These are phyloP conservation scores for Peromyscus maniculatus DNA, from an alignment of 2,113 vertebrate species.

Conservation along the genomic window DNA sequence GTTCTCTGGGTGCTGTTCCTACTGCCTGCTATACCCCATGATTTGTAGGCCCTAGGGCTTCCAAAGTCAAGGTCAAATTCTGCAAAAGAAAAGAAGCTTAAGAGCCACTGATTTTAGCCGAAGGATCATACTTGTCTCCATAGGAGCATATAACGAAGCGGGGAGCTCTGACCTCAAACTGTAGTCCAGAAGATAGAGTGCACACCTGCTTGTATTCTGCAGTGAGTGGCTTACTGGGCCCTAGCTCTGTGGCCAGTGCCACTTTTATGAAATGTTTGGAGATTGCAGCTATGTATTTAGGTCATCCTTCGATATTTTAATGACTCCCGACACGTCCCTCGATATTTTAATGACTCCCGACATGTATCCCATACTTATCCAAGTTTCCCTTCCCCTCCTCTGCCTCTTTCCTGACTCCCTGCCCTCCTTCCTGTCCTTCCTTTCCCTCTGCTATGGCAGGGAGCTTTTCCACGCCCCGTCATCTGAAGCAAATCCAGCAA, in stretches of 20 bases:
- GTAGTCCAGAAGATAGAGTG: background rate
- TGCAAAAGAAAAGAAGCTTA: background rate
- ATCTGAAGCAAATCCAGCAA: background rate
- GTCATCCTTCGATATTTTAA: background rate
- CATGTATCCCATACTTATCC: background rate
- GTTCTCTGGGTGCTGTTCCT: background rate
- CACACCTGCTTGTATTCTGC: background rate
- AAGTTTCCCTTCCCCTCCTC: background rate
- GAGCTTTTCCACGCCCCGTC: background rate
- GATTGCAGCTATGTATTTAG: background rate
- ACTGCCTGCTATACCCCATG: no score
- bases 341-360: background rate
- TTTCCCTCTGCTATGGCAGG: background rate
- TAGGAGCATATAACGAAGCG: background rate
- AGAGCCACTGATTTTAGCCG: background rate
- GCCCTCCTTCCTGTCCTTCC: background rate
- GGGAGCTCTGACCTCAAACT: background rate
- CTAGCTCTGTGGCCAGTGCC: background rate
- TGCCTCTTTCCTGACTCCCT: no score
- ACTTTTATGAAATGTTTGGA: background rate
- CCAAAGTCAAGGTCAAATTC: slow-evolving; percentile 23
- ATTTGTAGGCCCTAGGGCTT: background rate
- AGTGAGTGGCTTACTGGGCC: background rate
- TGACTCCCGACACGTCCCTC: background rate
- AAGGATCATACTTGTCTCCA: background rate